Evolutionary conservation across 1,140 invertebrate species (phyloP).

Genomic region (Doryteuthis pealeii): DNA sequence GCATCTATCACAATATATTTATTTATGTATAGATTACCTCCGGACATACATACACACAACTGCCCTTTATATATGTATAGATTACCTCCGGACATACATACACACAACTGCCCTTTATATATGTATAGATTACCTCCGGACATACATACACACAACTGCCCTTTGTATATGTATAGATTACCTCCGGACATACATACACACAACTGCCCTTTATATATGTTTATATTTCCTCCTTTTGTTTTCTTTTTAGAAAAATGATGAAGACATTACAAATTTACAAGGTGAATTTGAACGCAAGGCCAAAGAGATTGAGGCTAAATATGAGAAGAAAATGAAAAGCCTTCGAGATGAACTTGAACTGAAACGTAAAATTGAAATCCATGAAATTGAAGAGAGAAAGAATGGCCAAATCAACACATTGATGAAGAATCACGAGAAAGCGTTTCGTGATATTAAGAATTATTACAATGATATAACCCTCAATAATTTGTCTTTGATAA

Average conservation of each 20-base stretch:
- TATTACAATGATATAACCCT: conserved; percentile 93
- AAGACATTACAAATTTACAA: conserved; percentile 71
- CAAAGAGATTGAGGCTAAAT: conserved; percentile 78
- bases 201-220: no score
- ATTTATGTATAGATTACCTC: no score
- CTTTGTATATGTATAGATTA: no score
- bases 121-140: no score
- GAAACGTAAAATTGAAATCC: conserved; percentile 69
- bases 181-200: no score
- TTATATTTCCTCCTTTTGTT: no score
- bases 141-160: no score
- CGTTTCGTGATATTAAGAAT: conserved; percentile 84
- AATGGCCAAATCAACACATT: conserved; percentile 81
- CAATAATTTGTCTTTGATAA: conserved; percentile 84
- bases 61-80: no score
- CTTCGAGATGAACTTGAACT: conserved; percentile 75
- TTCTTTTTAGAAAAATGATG: conserved; percentile 61
- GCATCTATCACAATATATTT: no score
- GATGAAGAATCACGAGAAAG: conserved; percentile 79
- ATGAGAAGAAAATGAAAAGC: conserved; percentile 75
- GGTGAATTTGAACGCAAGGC: conserved; percentile 74
- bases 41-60: no score
- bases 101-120: no score
- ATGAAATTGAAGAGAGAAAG: conserved; percentile 86
- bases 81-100: no score